These are phyloP conservation scores for Tortricodes alternella DNA, from an alignment of 2,888 invertebrate species.

Conservation along the genomic window DNA sequence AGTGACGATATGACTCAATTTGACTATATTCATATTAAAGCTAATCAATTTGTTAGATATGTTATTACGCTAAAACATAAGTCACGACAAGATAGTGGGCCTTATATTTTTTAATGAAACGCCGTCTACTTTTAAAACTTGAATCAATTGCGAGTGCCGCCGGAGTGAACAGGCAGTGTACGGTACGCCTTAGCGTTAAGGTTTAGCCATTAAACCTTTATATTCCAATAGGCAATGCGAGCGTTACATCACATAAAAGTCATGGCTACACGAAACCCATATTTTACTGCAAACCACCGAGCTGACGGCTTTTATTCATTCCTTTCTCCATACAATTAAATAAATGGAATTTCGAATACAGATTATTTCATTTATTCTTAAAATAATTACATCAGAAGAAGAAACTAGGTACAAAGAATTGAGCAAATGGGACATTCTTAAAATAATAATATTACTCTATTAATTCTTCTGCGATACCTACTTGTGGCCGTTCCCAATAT, in stretches of 20 bases:
- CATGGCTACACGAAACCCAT: constrained; percentile 40
- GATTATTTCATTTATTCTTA: background rate
- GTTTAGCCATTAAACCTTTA: constrained; percentile 34
- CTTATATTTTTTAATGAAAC: too few relatives aligned
- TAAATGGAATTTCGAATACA: background rate
- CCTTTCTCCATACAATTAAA: too few relatives aligned
- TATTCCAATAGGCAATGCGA: constrained; percentile 34
- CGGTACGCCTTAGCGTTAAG: constrained; percentile 12
- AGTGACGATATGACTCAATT: too few relatives aligned
- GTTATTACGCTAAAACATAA: too few relatives aligned
- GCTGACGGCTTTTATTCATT: constrained; percentile 6
- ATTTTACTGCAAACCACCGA: constrained; percentile 32
- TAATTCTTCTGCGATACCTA: constrained; percentile 4
- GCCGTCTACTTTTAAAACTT: background rate
- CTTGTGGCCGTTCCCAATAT: too few relatives aligned
- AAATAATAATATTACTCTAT: background rate
- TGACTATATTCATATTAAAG: too few relatives aligned
- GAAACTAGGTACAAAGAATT: constrained; percentile 47
- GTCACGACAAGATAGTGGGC: too few relatives aligned
- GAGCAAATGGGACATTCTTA: constrained; percentile 36
- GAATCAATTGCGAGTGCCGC: background rate
- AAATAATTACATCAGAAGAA: constrained; percentile 20
- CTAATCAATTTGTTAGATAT: too few relatives aligned
- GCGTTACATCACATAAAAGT: constrained; percentile 43
- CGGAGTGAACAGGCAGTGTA: background rate